These are phyloP conservation scores for Nasonia vitripennis DNA, from an alignment of 1,140 invertebrate genomes.

Conservation along the genomic window DNA sequence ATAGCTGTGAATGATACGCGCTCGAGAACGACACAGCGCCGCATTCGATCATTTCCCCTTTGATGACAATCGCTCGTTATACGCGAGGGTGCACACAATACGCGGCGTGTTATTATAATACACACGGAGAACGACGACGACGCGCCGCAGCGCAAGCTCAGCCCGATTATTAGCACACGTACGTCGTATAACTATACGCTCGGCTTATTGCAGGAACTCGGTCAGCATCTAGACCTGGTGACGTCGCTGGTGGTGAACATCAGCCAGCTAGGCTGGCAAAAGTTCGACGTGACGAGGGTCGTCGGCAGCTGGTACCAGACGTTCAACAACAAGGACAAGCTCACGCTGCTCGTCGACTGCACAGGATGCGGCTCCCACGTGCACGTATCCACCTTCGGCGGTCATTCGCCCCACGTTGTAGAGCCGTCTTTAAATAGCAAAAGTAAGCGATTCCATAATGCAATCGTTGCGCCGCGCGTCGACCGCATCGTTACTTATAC, in stretches of 20 bases:
- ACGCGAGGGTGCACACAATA: neutral
- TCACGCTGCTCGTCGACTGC: conserved; percentile 89
- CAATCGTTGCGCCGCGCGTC: neutral
- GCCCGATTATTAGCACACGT: neutral
- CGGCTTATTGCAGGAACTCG: conserved; percentile 64
- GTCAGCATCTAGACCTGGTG: conserved; percentile 77
- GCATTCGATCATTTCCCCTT: neutral
- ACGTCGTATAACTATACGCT: neutral
- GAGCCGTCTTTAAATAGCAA: conserved; percentile 70
- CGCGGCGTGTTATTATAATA: too few relatives aligned
- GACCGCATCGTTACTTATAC: too few relatives aligned
- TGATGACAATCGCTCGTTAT: neutral
- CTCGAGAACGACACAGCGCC: neutral
- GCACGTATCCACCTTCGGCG: conserved; percentile 76
- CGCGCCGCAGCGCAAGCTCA: neutral
- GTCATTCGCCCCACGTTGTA: conserved; percentile 67
- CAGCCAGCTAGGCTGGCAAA: conserved; percentile 87
- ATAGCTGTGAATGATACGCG: conserved; percentile 41
- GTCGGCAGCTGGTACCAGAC: conserved; percentile 84
- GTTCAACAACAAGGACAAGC: conserved; percentile 76
- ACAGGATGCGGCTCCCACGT: conserved; percentile 86
- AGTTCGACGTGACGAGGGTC: conserved; percentile 87
- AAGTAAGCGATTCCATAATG: conserved; percentile 60
- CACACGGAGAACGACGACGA: too few relatives aligned
- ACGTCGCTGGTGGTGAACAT: conserved; percentile 82